Evolutionary conservation across 1,140 invertebrate species (phyloP), one percentile per base, ranked within the genome.

Genomic region (Dreissena polymorpha): DNA sequence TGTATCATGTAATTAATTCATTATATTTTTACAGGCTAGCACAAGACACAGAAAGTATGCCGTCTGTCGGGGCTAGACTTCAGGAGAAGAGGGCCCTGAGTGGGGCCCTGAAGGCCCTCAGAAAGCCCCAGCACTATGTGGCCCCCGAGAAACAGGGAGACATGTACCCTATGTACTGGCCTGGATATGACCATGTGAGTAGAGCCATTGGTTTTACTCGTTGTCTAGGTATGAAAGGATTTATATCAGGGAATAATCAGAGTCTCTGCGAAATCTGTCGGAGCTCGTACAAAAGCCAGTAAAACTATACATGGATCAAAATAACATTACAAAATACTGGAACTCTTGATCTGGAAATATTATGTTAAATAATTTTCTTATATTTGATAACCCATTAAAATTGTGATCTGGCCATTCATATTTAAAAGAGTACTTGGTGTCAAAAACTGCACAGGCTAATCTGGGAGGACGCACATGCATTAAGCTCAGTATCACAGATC

Each of bases 141-240:
- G 80, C 86, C 60, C 86, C 87, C 25, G 83, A 85, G n/a, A 91
- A 88, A 80, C 76, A 87, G 23, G 87, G 84, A 72, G 85, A 89
- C 16, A 88, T 91, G 88, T 90, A 89, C 68, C 85, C 86, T 12
- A 60, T 89, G 12, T 76, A 86, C 60, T 89, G 89, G 89, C 87
- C 89, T 3, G 64, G 82, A 14, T 89, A 88, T 85, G 83, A 86
- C 51, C 86, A 88, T 83, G 90, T 91, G 82, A 89, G 89, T 86
- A 73, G 39, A 29, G 25, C 14, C 6, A 6, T 16, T 6, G 29
- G 16, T 68, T 68, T 1, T 68, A 10, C 29, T 23, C 1, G 16
- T 29, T 29, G 16, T 27, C 16, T 18, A 16, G 14, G 16, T 8
- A 39, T 73, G 14, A 7, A 13, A 29, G 10, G 21, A 25, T 49